phyloP scores from a whole-genome alignment of 1,140 invertebrate species.

The Tenebrio molitor region DNA sequence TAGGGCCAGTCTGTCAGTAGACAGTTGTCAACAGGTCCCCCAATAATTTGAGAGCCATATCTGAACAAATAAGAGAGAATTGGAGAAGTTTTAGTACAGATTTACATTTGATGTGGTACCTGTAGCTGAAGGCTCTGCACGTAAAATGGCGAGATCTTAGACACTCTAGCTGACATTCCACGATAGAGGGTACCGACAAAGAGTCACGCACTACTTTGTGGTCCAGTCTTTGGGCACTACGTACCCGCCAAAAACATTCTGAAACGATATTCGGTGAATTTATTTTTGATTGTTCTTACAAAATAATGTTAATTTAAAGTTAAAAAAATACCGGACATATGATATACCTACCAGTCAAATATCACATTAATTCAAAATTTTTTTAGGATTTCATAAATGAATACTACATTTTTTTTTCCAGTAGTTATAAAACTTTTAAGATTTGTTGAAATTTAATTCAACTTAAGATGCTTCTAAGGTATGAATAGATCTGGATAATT shows the following conservation, averaged over 20 bases:
- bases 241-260: slow-evolving; percentile 87
- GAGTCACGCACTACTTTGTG: slow-evolving; percentile 74
- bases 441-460: no score
- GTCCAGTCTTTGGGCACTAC: slow-evolving; percentile 77
- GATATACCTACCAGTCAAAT: no score
- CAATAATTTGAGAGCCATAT: slow-evolving; percentile 74
- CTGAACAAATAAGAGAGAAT: slow-evolving; percentile 64
- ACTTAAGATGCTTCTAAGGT: no score
- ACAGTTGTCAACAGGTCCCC: slow-evolving; percentile 77
- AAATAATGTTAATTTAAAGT: no score
- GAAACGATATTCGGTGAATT: slow-evolving; percentile 55
- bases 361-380: no score
- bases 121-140: slow-evolving; percentile 83
- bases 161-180: slow-evolving; percentile 83
- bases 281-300: neutral
- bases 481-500: no score
- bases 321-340: no score
- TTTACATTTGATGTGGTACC: slow-evolving; percentile 67
- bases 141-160: slow-evolving; percentile 77
- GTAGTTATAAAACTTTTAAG: no score
- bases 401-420: no score
- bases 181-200: slow-evolving; percentile 75
- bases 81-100: slow-evolving; percentile 15
- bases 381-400: neutral
- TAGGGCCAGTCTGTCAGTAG: slow-evolving; percentile 80